Conservation (phyloP, 2,888 invertebrate genomes). For the Eilema caniola region DNA sequence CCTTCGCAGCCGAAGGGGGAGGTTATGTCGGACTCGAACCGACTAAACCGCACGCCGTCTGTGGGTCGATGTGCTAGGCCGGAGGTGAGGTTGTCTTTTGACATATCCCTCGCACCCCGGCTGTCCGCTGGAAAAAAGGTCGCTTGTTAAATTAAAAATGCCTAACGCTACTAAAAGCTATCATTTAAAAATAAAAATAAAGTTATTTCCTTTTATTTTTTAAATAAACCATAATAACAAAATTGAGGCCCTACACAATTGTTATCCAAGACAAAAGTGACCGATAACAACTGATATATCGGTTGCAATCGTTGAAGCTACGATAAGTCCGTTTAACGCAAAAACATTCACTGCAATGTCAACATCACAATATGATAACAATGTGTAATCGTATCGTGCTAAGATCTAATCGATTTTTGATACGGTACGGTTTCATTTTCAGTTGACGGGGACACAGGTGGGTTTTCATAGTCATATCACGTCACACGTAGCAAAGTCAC, state of each 20-base stretch:
- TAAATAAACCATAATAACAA: neutral
- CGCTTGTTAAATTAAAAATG: no score
- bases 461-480: neutral
- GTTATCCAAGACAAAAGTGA: slow-evolving; percentile 35
- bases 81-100: no score
- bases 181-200: neutral
- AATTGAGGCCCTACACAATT: slow-evolving; percentile 6
- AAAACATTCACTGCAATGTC: slow-evolving; percentile 48
- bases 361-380: slow-evolving; percentile 35
- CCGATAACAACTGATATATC: slow-evolving; percentile 47
- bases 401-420: slow-evolving; percentile 43
- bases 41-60: no score
- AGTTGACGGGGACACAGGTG: neutral
- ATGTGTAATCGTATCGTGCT: slow-evolving; percentile 33
- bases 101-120: no score
- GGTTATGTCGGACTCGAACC: no score
- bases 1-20: no score
- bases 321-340: slow-evolving; percentile 33
- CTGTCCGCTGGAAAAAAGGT: no score
- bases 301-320: slow-evolving; percentile 43
- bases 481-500: no score
- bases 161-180: no score
- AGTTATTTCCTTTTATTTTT: neutral
- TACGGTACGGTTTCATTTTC: slow-evolving; percentile 27
- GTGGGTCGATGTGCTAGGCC: no score